Conservation (phyloP, 2,888 invertebrate genomes). For the Catocala sponsa region DNA sequence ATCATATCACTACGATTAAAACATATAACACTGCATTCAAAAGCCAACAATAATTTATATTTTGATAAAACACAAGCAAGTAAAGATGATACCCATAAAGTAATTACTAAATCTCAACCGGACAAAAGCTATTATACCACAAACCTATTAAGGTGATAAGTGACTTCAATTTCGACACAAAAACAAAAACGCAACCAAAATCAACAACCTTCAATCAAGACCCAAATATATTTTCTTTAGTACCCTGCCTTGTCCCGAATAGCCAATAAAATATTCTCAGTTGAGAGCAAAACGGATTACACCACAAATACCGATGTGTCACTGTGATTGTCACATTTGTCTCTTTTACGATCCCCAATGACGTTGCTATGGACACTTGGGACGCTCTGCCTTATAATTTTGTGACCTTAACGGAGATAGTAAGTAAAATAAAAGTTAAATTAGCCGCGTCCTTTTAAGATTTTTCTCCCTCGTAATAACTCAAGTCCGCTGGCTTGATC, state of each 20-base stretch:
- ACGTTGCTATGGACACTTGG: slow-evolving; percentile 32
- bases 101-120: background rate
- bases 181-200: slow-evolving; percentile 16
- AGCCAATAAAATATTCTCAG: slow-evolving; percentile 32
- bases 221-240: slow-evolving; percentile 45
- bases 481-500: slow-evolving; percentile 14
- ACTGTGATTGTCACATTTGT: slow-evolving; percentile 66
- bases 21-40: too few relatives aligned
- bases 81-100: too few relatives aligned
- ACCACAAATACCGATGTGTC: slow-evolving; percentile 56
- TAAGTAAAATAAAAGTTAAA: slow-evolving; percentile 32
- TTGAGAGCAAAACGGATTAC: slow-evolving; percentile 38
- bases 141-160: slow-evolving; percentile 8
- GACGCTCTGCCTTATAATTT: slow-evolving; percentile 35
- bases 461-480: slow-evolving; percentile 32
- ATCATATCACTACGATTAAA: too few relatives aligned
- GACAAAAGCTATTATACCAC: background rate
- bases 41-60: too few relatives aligned
- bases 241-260: slow-evolving; percentile 29
- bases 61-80: too few relatives aligned
- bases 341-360: slow-evolving; percentile 64
- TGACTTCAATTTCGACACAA: slow-evolving; percentile 1
- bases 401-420: slow-evolving; percentile 35
- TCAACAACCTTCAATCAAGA: slow-evolving; percentile 36
- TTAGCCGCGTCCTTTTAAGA: slow-evolving; percentile 34